Evolutionary conservation across 2,888 invertebrate species (phyloP), one percentile per base, ranked within the genome.

Genomic region (Ischnus inquisitorius): DNA sequence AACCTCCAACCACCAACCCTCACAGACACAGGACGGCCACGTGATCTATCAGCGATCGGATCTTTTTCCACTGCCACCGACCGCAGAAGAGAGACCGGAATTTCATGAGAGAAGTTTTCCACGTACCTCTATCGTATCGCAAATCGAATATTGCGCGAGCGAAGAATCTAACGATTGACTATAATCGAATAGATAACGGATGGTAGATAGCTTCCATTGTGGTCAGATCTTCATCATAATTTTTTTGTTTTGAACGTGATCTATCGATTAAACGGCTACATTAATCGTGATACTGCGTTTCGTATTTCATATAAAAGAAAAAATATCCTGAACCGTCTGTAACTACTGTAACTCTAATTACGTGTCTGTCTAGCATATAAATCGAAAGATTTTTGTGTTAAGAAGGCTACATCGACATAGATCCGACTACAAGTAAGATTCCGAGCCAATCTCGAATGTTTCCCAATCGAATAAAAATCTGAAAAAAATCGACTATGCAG

Each of bases 71-170:
- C 75, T 39, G 64, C 57, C 46, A 51, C 62, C 68, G 43, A 60
- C 46, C 43, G 41, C 51, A 5, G 22, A 16, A 34, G 4, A 4
- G 34, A 57, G 64, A 65, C 72, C 78, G 69, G 82, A 87, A 90
- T 90, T 90, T 90, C 88, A 90, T 89, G 89, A 86, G 87, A 85
- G 88, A 89, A 89, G 79, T 89, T 89, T 87, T 67, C 69, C 78
- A 41, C 69, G 43, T 54, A 54, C 81, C 16, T 48, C 51, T 68
- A 51, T 28, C 62, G 22, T 60, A 68, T 68, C 48, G 64, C 39
- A 14, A 79, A 67, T 76, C 71, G 79, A 34, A 79, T 79, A 79
- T 19, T 19, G 43, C 67, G 48, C 62, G 67, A 43, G 54, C 67
- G 28, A 71, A 76, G 62, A 76, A 83, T 80, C 72, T 39, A 74